These are phyloP conservation scores for Gonocerus acuteangulatus DNA, from an alignment of 2,888 invertebrate species.

Conservation along the genomic window DNA sequence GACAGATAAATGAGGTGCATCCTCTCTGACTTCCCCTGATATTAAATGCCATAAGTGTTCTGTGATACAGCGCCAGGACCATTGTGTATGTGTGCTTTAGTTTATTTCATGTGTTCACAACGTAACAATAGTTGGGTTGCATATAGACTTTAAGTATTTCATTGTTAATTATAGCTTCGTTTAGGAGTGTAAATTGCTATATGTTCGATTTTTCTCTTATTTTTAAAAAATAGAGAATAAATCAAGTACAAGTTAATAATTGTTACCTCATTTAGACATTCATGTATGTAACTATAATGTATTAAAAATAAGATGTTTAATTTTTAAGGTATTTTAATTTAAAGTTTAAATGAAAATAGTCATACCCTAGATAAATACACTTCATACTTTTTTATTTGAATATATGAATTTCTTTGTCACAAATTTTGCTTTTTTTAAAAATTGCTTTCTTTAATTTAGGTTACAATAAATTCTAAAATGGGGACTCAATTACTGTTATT, in stretches of 20 bases:
- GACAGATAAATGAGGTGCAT: background rate
- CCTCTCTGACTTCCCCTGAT: background rate
- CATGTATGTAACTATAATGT: conserved; percentile 30
- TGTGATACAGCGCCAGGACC: conserved; percentile 37
- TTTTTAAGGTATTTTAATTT: conserved; percentile 28
- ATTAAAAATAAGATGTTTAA: conserved; percentile 22
- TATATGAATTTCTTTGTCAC: conserved; percentile 6
- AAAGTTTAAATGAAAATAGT: conserved; percentile 14
- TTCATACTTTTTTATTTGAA: conserved; percentile 14
- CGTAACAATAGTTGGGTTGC: conserved; percentile 26
- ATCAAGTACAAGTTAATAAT: conserved; percentile 31
- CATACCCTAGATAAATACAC: conserved; percentile 8
- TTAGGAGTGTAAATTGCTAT: conserved; percentile 30
- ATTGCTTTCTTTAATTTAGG: conserved; percentile 23
- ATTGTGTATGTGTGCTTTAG: conserved; percentile 32
- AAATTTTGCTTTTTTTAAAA: conserved; percentile 20
- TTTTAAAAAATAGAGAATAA: conserved; percentile 23
- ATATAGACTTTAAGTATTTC: conserved; percentile 20
- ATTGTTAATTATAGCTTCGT: conserved; percentile 30
- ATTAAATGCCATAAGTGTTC: conserved; percentile 37
- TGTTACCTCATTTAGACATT: conserved; percentile 37
- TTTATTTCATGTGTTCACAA: conserved; percentile 23
- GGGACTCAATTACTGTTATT: conserved; percentile 26
- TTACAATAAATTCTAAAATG: conserved; percentile 24
- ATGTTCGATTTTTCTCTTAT: conserved; percentile 17